Base-by-base conservation (phyloP, 2,113 vertebrate genomes). In the Hypocryptadius cinnamomeus region DNA sequence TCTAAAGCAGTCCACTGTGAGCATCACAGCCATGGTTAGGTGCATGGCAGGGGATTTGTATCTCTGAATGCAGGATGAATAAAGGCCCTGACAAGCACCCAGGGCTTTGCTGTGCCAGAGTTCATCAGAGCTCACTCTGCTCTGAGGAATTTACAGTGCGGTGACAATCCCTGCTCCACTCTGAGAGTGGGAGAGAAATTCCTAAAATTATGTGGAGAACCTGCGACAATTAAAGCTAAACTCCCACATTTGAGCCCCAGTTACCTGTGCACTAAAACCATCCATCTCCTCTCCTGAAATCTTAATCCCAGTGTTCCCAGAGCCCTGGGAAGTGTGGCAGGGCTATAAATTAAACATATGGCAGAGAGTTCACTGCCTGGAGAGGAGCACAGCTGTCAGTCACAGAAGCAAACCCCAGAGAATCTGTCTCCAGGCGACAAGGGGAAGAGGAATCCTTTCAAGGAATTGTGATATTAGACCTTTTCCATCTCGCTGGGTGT, bases 391-490 rank as follows among this genome's bases (percentile, higher is more conserved):
- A 69, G 87, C 79, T 96, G 90, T 79, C 91, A 93, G 78, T 87
- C 96, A 93, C 77, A 79, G 73, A 57, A 85, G 78, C 73, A 90
- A 56, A 65, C 14, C 42, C 65, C 13, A 22, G 59, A 22, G 61
- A 70, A 89, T 79, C 59, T 82, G 74, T 81, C 90, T 88, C 91
- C 73, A 76, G 80, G 94, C 5, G 13, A 89, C 84, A 59, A 69
- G 64, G 50, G 65, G 54, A 82, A 87, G 95, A 84, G 60, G 89
- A 92, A 92, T 82, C 84, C 81, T 89, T 92, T 70, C 66, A 73
- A 89, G 94, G 78, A 95, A 35, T 80, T 82, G 44, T 65, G 89
- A 69, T 95, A 94, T 89, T 91, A 95, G 87, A 87, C 87, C 74
- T 91, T 92, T 87, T 87, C 87, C 81, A 91, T 87, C 82, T 92